Evolutionary conservation across 2,797 vertebrate species (phyloP), one percentile per base, ranked within the genome.

Genomic region (Pangasius mekongensis): DNA sequence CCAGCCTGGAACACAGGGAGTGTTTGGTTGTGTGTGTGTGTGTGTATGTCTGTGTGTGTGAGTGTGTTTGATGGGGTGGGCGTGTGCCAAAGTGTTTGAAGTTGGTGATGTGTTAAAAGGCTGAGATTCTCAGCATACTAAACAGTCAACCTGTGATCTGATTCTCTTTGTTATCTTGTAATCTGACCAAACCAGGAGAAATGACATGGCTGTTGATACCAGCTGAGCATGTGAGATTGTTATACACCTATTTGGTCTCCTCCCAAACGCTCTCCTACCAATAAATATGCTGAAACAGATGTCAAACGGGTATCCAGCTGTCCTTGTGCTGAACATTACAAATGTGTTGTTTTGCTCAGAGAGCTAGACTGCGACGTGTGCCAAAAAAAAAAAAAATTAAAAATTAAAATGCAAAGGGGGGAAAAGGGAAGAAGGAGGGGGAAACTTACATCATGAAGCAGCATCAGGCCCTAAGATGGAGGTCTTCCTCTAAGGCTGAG

Each of bases 401-500:
- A 94, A 82, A 86, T 43, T 66, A 66, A 83, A 84, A 67, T 73
- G 86, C 77, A 52, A 69, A 52, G n/a, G 60, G 78, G 78, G 39
- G 94, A 43, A 86, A 47, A 88, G 94, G n/a, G 76, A 71, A 84
- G 27, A 33, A 81, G 87, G 11, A 60, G 33, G 86, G 47, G 49
- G 10, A 91, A 91, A 91, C 93, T 90, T 94, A 93, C 93, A 94
- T 94, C 94, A 93, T 90, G 92, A 93, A 93, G 92, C 94, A 95
- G 94, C 94, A 95, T 96, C 94, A 94, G 96, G 96, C 95, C 56
- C 95, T 92, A 97, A 98, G 98, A 98, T 97, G 97, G 97, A 98
- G 97, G 97, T 97, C 97, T 98, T 98, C 97, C 96, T 97, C 93
- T 95, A 97, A 97, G 97, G 97, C 98, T 96, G 96, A 93, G 93